Percentiles rank a stretch among this genome's conserved stretches.
These are phyloP conservation scores for Octodonta nipae DNA, from an alignment of 2,888 invertebrate species.

Conservation along the genomic window DNA sequence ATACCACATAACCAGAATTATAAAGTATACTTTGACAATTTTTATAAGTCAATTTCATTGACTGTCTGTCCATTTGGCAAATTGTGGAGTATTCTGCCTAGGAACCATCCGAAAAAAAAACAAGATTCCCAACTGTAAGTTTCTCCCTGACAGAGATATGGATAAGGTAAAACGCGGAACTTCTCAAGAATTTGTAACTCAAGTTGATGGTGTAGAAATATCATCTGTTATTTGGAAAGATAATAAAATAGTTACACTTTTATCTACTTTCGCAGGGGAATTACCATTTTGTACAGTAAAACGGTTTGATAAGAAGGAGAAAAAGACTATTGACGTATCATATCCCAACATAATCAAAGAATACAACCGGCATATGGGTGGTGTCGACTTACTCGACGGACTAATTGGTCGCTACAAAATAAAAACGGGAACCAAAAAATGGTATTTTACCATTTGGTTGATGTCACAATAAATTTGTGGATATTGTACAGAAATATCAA, in stretches of 20 bases:
- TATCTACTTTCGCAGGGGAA: constrained; percentile 27
- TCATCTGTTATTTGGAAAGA: constrained; percentile 23
- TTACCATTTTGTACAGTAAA: constrained; percentile 10
- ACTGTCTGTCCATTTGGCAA: constrained; percentile 1
- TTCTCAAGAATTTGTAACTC: constrained; percentile 5
- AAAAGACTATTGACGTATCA: constrained; percentile 14
- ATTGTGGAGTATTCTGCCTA: neutral
- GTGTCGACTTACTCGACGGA: constrained; percentile 20
- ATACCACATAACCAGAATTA: constrained; percentile 10
- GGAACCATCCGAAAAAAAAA: neutral
- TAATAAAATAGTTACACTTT: constrained; percentile 25
- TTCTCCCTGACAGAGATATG: neutral
- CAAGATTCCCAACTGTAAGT: neutral
- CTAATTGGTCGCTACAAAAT: constrained; percentile 17
- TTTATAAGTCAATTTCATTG: constrained; percentile 17
- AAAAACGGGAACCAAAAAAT: constrained; percentile 10
- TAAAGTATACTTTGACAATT: constrained; percentile 22
- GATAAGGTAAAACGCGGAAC: constrained; percentile 3
- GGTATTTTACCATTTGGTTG: constrained; percentile 16
- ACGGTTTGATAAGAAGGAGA: constrained; percentile 10
- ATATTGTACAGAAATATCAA: constrained; percentile 15
- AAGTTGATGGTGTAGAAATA: constrained; percentile 10
- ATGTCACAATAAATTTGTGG: constrained; percentile 18
- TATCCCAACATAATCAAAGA: constrained; percentile 17
- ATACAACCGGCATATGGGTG: constrained; percentile 21